Evolutionary conservation across 2,113 vertebrate species (phyloP).

Genomic region (Dromas ardeola): DNA sequence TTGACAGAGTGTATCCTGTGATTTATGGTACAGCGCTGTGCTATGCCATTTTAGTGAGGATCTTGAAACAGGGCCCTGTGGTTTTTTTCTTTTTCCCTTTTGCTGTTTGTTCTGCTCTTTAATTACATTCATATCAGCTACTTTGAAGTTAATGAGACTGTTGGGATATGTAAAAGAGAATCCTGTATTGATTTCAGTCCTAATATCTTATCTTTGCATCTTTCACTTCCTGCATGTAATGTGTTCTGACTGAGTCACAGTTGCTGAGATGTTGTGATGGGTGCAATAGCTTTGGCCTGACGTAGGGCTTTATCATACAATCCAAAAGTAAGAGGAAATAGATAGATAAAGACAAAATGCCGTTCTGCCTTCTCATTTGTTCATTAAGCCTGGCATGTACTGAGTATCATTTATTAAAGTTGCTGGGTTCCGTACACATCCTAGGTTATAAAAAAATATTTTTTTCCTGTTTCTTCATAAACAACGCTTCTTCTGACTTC

Average conservation of each 20-base stretch:
- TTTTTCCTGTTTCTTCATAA: neutral
- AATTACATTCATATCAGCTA: conserved; percentile 80
- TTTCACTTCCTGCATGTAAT: conserved; percentile 66
- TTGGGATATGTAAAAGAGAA: conserved; percentile 78
- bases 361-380: neutral
- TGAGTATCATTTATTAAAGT: neutral
- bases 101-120: conserved; percentile 76
- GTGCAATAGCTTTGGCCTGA: conserved; percentile 14
- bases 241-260: conserved; percentile 33
- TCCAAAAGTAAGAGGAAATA: conserved; percentile 5
- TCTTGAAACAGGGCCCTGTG: conserved; percentile 48
- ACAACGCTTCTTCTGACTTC: neutral
- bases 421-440: neutral
- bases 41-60: conserved; percentile 33
- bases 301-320: neutral
- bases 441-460: neutral
- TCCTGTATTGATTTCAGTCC: conserved; percentile 76
- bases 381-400: neutral
- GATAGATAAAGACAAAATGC: neutral
- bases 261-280: conserved; percentile 49
- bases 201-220: conserved; percentile 72
- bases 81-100: conserved; percentile 19
- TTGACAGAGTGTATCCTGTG: conserved; percentile 33
- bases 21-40: conserved; percentile 21
- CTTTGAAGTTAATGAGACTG: conserved; percentile 81